Percentiles rank a stretch among this genome's conserved stretches.
Conservation (phyloP, 2,113 vertebrate species). For the Peucedramus taeniatus region DNA sequence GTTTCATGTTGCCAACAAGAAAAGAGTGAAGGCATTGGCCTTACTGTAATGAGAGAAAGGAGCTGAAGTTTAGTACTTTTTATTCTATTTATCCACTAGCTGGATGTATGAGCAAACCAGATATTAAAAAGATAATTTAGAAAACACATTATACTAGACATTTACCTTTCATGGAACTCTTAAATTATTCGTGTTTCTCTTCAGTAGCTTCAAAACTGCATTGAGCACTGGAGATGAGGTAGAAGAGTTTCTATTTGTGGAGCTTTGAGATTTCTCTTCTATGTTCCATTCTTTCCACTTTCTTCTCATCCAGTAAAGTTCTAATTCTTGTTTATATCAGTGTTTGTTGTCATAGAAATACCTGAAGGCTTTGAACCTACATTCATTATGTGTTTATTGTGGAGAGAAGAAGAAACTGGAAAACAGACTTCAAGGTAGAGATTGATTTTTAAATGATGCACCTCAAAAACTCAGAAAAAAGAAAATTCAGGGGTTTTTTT, state of each 20-base stretch:
- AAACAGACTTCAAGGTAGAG: neutral
- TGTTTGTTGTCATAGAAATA: slow-evolving; percentile 46
- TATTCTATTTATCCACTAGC: neutral
- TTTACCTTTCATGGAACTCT: neutral
- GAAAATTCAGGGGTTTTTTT: neutral
- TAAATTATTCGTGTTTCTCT: neutral
- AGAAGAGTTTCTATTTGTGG: neutral
- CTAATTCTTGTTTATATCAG: neutral
- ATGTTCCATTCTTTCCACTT: neutral
- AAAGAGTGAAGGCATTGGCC: neutral
- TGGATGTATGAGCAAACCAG: neutral
- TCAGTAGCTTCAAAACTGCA: neutral
- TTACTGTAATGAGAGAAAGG: neutral
- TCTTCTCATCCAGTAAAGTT: neutral
- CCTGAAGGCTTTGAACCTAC: neutral
- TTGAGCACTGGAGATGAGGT: neutral
- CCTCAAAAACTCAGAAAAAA: neutral
- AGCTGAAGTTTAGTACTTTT: neutral
- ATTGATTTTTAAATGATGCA: neutral
- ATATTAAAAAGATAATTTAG: neutral
- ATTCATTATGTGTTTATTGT: neutral
- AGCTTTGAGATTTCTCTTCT: neutral
- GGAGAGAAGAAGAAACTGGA: neutral
- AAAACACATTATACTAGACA: neutral
- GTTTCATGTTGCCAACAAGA: neutral